Conservation (phyloP, 2,797 vertebrate species). For the Fringilla coelebs region DNA sequence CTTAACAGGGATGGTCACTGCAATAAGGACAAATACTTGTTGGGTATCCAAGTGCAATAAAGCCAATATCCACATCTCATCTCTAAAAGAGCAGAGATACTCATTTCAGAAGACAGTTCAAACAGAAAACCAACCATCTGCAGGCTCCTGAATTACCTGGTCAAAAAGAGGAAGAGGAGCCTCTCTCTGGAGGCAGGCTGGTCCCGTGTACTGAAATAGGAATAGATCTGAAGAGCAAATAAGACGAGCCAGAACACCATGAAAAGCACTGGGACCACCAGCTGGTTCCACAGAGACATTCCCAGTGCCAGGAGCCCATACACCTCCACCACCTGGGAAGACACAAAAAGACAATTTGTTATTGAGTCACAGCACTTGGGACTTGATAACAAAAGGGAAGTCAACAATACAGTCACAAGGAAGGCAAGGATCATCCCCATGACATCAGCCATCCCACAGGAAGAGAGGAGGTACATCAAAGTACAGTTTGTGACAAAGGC, state of each 20-base stretch:
- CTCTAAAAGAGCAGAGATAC: background rate
- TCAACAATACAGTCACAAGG: background rate
- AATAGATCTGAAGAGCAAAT: conserved; percentile 97
- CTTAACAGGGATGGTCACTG: background rate
- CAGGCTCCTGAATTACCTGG: conserved; percentile 81
- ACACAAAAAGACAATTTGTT: background rate
- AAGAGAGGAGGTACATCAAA: background rate
- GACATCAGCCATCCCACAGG: background rate
- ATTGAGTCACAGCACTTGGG: background rate
- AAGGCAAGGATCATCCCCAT: background rate
- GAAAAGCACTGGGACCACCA: conserved; percentile 96
- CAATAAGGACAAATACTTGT: background rate
- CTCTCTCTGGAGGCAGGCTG: conserved; percentile 95
- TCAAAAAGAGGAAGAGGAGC: conserved; percentile 96
- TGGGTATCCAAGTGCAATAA: background rate
- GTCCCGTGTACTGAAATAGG: conserved; percentile 96
- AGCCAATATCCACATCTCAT: background rate
- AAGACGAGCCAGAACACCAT: conserved; percentile 99
- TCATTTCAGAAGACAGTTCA: background rate
- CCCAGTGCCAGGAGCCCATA: conserved; percentile 95
- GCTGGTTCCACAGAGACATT: conserved; percentile 98
- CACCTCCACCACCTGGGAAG: conserved; percentile 91
- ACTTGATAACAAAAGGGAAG: background rate
- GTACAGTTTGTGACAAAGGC: background rate
- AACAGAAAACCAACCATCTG: background rate